Evolutionary conservation across 1,140 invertebrate genomes (phyloP).

Genomic region (Brachionus manjavacas): DNA sequence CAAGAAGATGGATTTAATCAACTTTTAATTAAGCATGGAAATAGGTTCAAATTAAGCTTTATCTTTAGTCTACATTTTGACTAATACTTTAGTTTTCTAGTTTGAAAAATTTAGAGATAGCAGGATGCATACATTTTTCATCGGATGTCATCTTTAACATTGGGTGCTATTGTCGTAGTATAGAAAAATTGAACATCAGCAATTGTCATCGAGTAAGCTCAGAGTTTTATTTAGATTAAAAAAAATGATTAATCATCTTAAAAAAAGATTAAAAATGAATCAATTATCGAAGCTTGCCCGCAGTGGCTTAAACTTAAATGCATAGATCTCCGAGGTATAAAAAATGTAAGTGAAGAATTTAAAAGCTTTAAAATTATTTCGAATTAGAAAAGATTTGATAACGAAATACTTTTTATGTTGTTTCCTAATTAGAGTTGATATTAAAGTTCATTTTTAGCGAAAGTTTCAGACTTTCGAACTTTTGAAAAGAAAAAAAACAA

Average conservation of each 20-base stretch:
- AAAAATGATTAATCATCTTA: background rate
- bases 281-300: constrained; percentile 21
- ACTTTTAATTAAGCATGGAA: constrained; percentile 16
- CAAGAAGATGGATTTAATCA: constrained; percentile 29
- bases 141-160: constrained; percentile 10
- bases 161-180: background rate
- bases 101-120: constrained; percentile 36
- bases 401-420: too few relatives aligned
- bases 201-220: constrained; percentile 38
- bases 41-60: background rate
- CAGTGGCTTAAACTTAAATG: constrained; percentile 10
- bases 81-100: background rate
- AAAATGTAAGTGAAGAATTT: constrained; percentile 17
- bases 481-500: background rate
- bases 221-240: background rate
- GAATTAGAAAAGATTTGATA: too few relatives aligned
- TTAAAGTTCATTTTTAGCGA: too few relatives aligned
- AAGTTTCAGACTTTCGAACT: background rate
- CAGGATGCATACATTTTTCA: constrained; percentile 40
- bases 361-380: background rate
- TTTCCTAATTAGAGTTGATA: too few relatives aligned
- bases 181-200: constrained; percentile 26
- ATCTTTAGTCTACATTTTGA: background rate
- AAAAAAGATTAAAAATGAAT: constrained; percentile 27
- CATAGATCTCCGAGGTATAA: constrained; percentile 29